Evolutionary conservation across 2,797 vertebrate genomes (phyloP).

Genomic region (Triplophysa bombifrons): DNA sequence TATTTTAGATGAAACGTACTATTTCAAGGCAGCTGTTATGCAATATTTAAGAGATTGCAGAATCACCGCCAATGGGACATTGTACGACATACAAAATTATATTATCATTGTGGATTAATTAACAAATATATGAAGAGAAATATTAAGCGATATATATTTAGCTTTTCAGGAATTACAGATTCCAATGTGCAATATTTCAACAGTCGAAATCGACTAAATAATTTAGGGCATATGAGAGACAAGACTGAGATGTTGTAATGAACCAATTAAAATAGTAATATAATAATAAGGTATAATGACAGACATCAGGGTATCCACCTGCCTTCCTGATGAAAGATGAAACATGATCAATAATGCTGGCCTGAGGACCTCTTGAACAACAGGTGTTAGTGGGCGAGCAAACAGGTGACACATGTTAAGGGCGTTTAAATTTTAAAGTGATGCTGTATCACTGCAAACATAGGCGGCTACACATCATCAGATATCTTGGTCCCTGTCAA

Average conservation of each 20-base stretch:
- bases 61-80: neutral
- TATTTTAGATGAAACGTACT: neutral
- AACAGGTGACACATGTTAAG: slow-evolving; percentile 53
- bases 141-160: neutral
- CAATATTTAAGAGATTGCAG: slow-evolving; percentile 8
- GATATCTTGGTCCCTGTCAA: slow-evolving; percentile 27
- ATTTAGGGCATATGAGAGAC: slow-evolving; percentile 37
- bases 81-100: neutral
- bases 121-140: neutral
- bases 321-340: slow-evolving; percentile 50
- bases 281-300: slow-evolving; percentile 52
- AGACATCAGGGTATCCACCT: slow-evolving; percentile 47
- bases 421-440: slow-evolving; percentile 52
- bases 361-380: slow-evolving; percentile 63
- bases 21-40: neutral
- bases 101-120: neutral
- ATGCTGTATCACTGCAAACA: slow-evolving; percentile 32
- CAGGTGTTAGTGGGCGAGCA: slow-evolving; percentile 66
- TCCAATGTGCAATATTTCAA: neutral
- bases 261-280: slow-evolving; percentile 61
- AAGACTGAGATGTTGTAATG: slow-evolving; percentile 57
- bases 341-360: slow-evolving; percentile 58
- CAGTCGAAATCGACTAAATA: neutral
- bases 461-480: slow-evolving; percentile 21
- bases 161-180: neutral